phyloP scores from a whole-genome alignment of 2,797 vertebrate genomes.

The Spatula clypeata region DNA sequence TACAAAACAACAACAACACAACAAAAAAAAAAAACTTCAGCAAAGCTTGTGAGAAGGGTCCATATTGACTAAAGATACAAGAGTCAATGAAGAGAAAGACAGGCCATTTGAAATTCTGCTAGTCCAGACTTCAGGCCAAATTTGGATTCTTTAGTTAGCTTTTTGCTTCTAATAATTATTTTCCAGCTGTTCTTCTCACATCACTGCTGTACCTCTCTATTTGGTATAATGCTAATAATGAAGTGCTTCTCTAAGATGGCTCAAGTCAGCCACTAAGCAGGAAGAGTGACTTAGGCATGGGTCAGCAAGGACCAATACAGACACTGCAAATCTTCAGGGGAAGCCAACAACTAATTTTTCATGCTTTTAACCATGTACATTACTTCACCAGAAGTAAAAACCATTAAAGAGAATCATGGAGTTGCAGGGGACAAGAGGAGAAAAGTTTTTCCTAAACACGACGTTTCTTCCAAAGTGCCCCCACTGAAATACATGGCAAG shows the following conservation, averaged over 20 bases:
- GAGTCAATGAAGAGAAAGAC: background rate
- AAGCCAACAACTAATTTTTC: slow-evolving; percentile 12
- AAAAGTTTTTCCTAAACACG: background rate
- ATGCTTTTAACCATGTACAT: slow-evolving; percentile 4
- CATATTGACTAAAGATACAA: background rate
- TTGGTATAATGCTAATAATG: slow-evolving; percentile 33
- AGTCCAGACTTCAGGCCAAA: background rate
- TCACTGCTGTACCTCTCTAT: slow-evolving; percentile 4
- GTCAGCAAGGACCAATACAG: slow-evolving; percentile 24
- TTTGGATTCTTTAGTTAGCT: background rate
- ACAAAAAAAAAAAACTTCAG: background rate
- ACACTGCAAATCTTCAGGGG: slow-evolving; percentile 5
- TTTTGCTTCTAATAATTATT: slow-evolving; percentile 42
- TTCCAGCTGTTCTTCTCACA: slow-evolving; percentile 20
- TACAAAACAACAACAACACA: background rate
- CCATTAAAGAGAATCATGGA: background rate
- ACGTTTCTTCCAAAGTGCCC: background rate
- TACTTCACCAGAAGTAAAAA: background rate
- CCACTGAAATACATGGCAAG: background rate
- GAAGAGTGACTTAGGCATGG: slow-evolving; percentile 48
- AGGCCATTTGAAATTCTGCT: background rate
- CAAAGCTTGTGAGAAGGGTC: background rate
- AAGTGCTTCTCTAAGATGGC: slow-evolving; percentile 19
- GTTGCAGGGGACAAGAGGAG: background rate
- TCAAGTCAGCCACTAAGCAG: slow-evolving; percentile 35